Evolutionary conservation across 2,888 invertebrate genomes (phyloP), one percentile per base, ranked within the genome.

Genomic region (Thelaira solivaga): DNA sequence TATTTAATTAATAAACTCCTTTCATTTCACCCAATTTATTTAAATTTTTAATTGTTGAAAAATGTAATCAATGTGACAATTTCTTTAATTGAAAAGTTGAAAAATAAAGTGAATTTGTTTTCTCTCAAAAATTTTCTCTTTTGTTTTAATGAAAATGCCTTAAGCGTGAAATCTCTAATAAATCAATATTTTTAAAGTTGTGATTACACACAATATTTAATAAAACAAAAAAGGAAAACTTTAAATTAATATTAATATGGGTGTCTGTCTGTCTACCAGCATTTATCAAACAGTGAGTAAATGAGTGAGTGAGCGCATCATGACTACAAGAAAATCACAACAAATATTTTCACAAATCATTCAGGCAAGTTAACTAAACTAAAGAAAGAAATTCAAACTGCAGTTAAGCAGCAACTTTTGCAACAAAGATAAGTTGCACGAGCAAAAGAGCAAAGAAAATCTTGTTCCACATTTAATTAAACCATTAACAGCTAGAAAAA

Each of bases 161-260:
- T 41, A 65, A 65, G 78, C 78, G 69, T 74, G 78, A 74, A 78
- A 74, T 69, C 69, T 69, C 26, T 49, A 69, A 78, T 77, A 77
- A 78, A 78, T 78, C 77, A 78, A 69, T 64, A 69, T 53, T 69
- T 61, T 36, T 53, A 67, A 4, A 45, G 13, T 61, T 69, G 53
- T 39, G 49, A 49, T 59, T 47, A 26, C 36, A 59, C 31, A 53
- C 45, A 62, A 57, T 57, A 41, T 49, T 24, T 13, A 64, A 49
- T 7, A n/a, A 10, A 65, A 49, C 4, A 34, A 39, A 55, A 57
- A 41, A 22, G 45, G 29, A 57, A 49, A 65, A 36, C n/a, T 47
- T 24, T 36, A 53, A 74, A 74, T 74, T 59, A 51, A 74, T 53
- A 61, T 59, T 29, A 36, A 74, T 49, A 24, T 59, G 65, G 62